Percentiles rank a stretch among this genome's conserved stretches.
phyloP scores from a whole-genome alignment of 2,797 vertebrate genomes.

The Platyrinchus mystaceus region DNA sequence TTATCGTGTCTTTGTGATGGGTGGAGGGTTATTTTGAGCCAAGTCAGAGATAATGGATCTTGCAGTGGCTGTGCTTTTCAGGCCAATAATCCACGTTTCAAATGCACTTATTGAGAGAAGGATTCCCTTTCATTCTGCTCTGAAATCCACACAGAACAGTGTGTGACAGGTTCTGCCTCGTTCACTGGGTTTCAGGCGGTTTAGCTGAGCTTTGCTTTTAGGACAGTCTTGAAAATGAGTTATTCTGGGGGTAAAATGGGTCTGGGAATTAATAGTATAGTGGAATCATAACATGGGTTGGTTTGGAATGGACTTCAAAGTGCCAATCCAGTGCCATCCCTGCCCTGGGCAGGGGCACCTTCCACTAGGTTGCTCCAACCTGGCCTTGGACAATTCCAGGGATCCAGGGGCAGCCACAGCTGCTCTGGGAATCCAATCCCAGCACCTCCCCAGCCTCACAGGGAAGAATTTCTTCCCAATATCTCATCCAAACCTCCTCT shows the following conservation, averaged over 20 bases:
- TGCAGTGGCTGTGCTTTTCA: neutral
- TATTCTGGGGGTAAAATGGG: neutral
- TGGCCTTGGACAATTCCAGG: neutral
- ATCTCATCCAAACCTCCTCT: too few relatives aligned
- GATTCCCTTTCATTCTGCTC: neutral
- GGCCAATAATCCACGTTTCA: neutral
- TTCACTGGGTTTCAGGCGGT: neutral
- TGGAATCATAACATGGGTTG: neutral
- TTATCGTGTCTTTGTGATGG: neutral
- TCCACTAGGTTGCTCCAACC: fast-evolving
- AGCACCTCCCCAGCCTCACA: neutral
- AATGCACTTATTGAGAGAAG: neutral
- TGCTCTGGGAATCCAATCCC: neutral
- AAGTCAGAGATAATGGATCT: neutral
- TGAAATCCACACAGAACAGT: fast-evolving
- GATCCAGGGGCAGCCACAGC: too few relatives aligned
- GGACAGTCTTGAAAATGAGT: neutral
- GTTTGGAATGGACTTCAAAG: neutral
- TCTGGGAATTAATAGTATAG: neutral
- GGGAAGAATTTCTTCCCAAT: neutral
- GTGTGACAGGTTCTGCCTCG: fast-evolving
- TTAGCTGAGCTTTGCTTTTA: neutral
- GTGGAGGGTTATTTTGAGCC: neutral
- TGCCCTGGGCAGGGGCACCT: neutral
- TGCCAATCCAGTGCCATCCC: neutral